A percentile compares a stretch with the other conserved stretches of the same genome.
Evolutionary conservation across 2,113 vertebrate species (phyloP).

Genomic region (Boulengeromyrus knoepffleri): DNA sequence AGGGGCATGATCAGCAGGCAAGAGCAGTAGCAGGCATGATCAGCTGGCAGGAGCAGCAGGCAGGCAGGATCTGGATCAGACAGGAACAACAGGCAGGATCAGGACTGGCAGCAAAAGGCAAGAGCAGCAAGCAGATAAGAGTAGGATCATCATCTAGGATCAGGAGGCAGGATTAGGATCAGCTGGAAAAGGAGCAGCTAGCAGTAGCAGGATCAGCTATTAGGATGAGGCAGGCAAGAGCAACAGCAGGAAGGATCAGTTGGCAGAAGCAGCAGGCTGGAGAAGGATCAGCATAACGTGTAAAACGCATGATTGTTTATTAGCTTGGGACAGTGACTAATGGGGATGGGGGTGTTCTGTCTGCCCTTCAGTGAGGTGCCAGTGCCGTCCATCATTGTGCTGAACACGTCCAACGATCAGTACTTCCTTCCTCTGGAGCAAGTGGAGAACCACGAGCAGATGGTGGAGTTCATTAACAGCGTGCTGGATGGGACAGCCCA

Average conservation of each 20-base stretch:
- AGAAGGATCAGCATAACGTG: neutral
- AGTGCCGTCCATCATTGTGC: slow-evolving; percentile 74
- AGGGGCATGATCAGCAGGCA: neutral
- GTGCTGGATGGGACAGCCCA: slow-evolving; percentile 73
- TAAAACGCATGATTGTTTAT: neutral
- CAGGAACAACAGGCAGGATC: neutral
- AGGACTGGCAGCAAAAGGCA: neutral
- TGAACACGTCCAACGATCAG: slow-evolving; percentile 89
- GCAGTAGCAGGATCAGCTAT: neutral
- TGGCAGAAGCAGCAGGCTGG: neutral
- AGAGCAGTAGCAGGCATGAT: neutral
- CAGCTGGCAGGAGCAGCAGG: neutral
- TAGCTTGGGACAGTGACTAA: neutral
- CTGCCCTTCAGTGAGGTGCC: slow-evolving; percentile 67
- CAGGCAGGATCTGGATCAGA: neutral
- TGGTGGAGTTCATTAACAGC: slow-evolving; percentile 76
- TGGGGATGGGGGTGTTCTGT: neutral
- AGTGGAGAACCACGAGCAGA: slow-evolving; percentile 64
- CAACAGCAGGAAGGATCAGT: neutral
- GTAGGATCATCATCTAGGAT: neutral
- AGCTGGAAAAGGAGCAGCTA: neutral
- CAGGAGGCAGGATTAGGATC: neutral
- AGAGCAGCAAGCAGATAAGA: neutral
- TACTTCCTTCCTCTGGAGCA: slow-evolving; percentile 73
- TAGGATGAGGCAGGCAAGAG: neutral